Evolutionary conservation across 2,797 vertebrate genomes (phyloP).

Genomic region (Tiaroga cobitis): DNA sequence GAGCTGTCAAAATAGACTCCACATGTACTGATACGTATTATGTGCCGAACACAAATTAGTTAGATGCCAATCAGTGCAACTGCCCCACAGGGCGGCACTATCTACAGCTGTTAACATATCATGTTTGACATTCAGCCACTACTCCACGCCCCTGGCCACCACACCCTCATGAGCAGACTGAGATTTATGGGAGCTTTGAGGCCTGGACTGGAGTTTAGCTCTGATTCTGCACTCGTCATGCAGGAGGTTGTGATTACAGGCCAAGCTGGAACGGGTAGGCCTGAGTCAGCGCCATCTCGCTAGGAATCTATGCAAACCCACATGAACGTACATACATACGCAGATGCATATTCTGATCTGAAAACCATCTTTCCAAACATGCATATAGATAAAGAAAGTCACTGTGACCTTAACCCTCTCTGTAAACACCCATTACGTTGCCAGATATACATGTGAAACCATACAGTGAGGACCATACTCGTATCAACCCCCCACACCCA

Average conservation of each 20-base stretch:
- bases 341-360: constrained; percentile 31
- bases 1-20: constrained; percentile 25
- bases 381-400: constrained; percentile 26
- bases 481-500: constrained; percentile 51
- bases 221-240: constrained; percentile 36
- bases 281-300: constrained; percentile 45
- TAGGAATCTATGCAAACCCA: constrained; percentile 39
- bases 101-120: constrained; percentile 80
- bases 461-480: constrained; percentile 3
- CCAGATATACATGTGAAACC: neutral
- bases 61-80: constrained; percentile 75
- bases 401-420: constrained; percentile 16
- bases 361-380: constrained; percentile 35
- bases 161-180: constrained; percentile 41
- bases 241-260: constrained; percentile 49
- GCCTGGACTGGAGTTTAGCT: constrained; percentile 44
- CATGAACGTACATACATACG: constrained; percentile 9
- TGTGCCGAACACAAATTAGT: constrained; percentile 68
- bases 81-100: constrained; percentile 67
- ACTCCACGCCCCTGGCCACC: constrained; percentile 57
- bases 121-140: constrained; percentile 75
- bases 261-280: constrained; percentile 48
- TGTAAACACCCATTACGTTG: constrained; percentile 27
- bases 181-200: constrained; percentile 56
- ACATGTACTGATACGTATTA: constrained; percentile 24